Percentiles rank a stretch among this genome's conserved stretches.
phyloP scores from a whole-genome alignment of 2,113 vertebrate genomes.

The Nyctibius bracteatus region DNA sequence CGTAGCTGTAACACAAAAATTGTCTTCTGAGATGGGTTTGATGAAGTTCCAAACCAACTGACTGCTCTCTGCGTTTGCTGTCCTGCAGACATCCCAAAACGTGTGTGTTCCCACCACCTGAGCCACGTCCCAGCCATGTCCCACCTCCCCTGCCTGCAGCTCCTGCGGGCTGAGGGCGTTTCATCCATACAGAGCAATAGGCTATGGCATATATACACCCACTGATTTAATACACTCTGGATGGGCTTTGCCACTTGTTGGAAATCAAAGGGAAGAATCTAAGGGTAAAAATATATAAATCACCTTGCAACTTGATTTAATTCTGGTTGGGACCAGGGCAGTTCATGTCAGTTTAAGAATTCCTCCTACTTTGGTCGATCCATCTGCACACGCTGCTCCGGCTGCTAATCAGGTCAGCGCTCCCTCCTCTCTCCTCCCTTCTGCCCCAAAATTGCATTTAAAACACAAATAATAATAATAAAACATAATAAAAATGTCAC shows the following conservation, averaged over 20 bases:
- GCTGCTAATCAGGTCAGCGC: background rate
- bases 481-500: slow-evolving; percentile 32
- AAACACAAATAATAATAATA: slow-evolving; percentile 60
- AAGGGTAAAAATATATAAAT: background rate
- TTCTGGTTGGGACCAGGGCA: background rate
- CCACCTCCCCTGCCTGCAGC: rapidly evolving
- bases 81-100: background rate
- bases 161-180: rapidly evolving
- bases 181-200: rapidly evolving
- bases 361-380: background rate
- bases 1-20: background rate
- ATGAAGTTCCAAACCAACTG: background rate
- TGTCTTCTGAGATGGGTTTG: background rate
- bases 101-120: rapidly evolving
- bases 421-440: background rate
- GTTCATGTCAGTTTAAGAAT: background rate
- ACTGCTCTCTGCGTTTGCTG: background rate
- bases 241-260: background rate
- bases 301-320: background rate
- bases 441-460: background rate
- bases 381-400: background rate
- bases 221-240: background rate
- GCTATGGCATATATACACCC: background rate
- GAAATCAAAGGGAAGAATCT: background rate
- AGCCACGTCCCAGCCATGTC: background rate